A percentile compares a stretch with the other conserved stretches of the same genome.
Evolutionary conservation across 2,888 invertebrate genomes (phyloP).

Genomic region (Ennomos fuscantarius): DNA sequence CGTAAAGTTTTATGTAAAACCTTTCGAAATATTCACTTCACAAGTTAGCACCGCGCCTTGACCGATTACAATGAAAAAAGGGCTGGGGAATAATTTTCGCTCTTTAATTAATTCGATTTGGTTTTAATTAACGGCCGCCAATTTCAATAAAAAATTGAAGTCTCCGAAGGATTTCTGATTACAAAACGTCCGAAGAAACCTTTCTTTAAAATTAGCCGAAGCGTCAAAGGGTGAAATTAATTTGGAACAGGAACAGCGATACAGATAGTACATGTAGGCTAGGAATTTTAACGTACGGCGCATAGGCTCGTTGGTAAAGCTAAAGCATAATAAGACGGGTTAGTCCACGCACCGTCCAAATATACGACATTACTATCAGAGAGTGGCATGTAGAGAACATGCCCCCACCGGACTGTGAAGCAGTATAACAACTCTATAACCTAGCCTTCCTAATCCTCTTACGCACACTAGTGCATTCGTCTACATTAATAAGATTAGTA

Average conservation of each 20-base stretch:
- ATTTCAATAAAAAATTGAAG: conserved; percentile 75
- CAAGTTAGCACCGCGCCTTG: conserved; percentile 38
- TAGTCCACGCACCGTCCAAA: conserved; percentile 63
- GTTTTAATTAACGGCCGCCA: conserved; percentile 80
- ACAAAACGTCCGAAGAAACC: conserved; percentile 52
- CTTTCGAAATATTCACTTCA: background rate
- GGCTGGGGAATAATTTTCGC: conserved; percentile 70
- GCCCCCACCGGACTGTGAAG: conserved; percentile 47
- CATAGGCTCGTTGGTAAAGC: conserved; percentile 21
- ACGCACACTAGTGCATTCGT: background rate
- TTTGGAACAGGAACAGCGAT: conserved; percentile 15
- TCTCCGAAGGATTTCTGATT: conserved; percentile 76
- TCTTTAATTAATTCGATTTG: conserved; percentile 79
- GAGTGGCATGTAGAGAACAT: conserved; percentile 65
- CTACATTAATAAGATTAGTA: background rate
- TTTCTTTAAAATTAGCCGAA: conserved; percentile 40
- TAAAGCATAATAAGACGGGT: conserved; percentile 65
- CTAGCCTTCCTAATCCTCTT: background rate
- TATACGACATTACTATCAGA: conserved; percentile 73
- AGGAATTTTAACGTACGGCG: conserved; percentile 19
- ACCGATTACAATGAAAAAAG: conserved; percentile 50
- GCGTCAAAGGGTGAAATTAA: conserved; percentile 30
- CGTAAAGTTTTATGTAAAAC: too few species aligned
- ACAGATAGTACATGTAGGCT: conserved; percentile 16
- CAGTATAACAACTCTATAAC: conserved; percentile 13